A percentile compares a stretch with the other conserved stretches of the same genome.
Conservation (phyloP, 2,113 vertebrate genomes). For the Peromyscus polionotus region DNA sequence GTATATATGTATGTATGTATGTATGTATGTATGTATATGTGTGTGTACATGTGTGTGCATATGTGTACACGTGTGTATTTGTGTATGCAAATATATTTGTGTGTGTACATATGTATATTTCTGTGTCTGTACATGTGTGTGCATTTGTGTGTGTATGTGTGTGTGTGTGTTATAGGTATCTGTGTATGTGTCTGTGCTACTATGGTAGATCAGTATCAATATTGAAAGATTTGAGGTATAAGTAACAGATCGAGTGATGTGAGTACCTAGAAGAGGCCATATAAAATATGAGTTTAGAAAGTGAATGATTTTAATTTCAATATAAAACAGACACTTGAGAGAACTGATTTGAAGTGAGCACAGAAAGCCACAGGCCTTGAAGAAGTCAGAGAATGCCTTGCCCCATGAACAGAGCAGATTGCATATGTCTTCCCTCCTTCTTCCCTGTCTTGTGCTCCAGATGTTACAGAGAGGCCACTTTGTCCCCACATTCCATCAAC, state of each 20-base stretch:
- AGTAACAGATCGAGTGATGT: neutral
- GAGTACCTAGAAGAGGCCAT: neutral
- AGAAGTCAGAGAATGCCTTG: neutral
- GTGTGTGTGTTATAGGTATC: neutral
- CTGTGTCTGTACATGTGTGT: neutral
- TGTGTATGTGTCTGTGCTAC: neutral
- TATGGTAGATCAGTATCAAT: neutral
- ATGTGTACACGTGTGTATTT: too few relatives aligned
- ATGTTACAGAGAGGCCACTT: neutral
- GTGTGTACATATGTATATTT: neutral
- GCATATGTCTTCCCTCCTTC: fast-evolving
- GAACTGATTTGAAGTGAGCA: neutral
- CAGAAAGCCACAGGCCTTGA: neutral
- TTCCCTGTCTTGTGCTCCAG: neutral
- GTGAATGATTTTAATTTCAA: conserved; percentile 18
- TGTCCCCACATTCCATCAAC: too few relatives aligned
- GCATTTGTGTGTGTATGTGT: neutral
- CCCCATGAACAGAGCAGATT: neutral
- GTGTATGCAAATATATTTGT: neutral
- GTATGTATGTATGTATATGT: neutral
- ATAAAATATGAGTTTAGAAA: neutral
- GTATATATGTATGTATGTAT: neutral
- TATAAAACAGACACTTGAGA: neutral
- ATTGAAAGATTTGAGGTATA: conserved; percentile 25
- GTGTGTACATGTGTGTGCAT: neutral